A percentile compares a stretch with the other conserved stretches of the same genome.
Evolutionary conservation across 2,888 invertebrate genomes (phyloP).

Genomic region (Zaprionus obscuricornis): DNA sequence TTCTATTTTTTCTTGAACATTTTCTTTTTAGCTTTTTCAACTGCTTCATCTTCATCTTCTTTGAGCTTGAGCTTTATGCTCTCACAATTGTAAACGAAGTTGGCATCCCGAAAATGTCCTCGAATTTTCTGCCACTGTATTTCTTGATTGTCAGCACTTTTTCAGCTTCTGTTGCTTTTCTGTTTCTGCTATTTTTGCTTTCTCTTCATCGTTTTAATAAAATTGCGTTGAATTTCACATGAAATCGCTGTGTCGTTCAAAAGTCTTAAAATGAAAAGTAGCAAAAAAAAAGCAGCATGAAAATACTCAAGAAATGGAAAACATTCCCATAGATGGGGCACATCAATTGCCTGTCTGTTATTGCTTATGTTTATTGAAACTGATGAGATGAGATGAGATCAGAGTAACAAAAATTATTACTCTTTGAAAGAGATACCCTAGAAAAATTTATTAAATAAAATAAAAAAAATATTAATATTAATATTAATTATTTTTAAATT

Average conservation of each 20-base stretch:
- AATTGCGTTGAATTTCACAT: constrained; percentile 33
- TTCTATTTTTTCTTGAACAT: too few relatives aligned
- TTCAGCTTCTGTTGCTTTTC: too few relatives aligned
- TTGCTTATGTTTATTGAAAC: constrained; percentile 6
- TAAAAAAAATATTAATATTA: too few relatives aligned
- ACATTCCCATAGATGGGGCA: constrained; percentile 13
- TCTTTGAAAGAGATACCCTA: too few relatives aligned
- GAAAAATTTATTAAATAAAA: too few relatives aligned
- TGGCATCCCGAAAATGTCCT: constrained; percentile 46
- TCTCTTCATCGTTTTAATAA: constrained; percentile 43
- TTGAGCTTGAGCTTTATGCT: too few relatives aligned
- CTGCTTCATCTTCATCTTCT: too few relatives aligned
- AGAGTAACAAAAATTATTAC: too few relatives aligned
- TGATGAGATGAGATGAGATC: not conserved
- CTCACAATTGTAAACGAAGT: constrained; percentile 49
- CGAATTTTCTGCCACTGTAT: not conserved
- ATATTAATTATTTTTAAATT: too few relatives aligned
- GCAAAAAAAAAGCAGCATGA: not conserved
- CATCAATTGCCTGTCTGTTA: constrained; percentile 29
- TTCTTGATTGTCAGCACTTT: constrained; percentile 41
- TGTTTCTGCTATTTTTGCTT: too few relatives aligned
- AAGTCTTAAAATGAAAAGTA: constrained; percentile 14
- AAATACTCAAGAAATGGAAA: constrained; percentile 1
- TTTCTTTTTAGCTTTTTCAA: too few relatives aligned
- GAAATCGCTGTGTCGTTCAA: constrained; percentile 29